These are phyloP conservation scores for Pelochelys cantorii DNA, from an alignment of 2,797 vertebrate genomes.

Conservation along the genomic window DNA sequence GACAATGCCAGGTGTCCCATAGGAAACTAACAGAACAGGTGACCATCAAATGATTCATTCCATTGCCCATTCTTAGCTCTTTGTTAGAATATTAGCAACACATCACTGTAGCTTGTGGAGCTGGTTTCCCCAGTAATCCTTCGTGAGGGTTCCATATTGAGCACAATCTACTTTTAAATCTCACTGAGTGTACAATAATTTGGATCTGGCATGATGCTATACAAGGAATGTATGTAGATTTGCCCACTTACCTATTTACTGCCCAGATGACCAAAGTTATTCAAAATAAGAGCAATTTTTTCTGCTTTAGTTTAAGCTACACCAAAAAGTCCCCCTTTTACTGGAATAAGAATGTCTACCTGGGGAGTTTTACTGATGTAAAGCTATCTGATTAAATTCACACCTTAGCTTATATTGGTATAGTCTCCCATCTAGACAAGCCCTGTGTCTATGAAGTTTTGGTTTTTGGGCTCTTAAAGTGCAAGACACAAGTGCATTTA, in stretches of 20 bases:
- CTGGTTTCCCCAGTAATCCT: not conserved
- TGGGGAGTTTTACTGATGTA: fast-evolving
- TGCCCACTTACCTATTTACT: not conserved
- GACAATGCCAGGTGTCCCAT: too few species aligned
- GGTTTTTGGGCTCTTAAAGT: not conserved
- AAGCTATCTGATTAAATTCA: not conserved
- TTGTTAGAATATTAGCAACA: not conserved
- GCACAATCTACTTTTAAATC: not conserved
- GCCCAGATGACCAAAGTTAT: not conserved
- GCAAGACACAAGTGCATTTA: not conserved
- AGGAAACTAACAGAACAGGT: too few species aligned
- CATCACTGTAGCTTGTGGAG: not conserved
- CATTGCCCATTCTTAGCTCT: not conserved
- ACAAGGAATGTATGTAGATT: not conserved
- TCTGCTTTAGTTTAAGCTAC: not conserved
- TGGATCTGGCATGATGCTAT: not conserved
- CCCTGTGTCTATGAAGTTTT: not conserved
- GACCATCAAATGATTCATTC: too few species aligned
- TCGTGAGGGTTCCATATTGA: not conserved
- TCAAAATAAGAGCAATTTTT: not conserved
- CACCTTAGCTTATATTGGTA: constrained; percentile 25
- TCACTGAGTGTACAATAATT: not conserved
- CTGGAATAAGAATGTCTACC: fast-evolving
- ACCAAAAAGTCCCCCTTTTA: not conserved
- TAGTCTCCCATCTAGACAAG: constrained; percentile 63